Evolutionary conservation across 2,888 invertebrate species (phyloP), one percentile per base, ranked within the genome.

Genomic region (Aphidoletes aphidimyza): DNA sequence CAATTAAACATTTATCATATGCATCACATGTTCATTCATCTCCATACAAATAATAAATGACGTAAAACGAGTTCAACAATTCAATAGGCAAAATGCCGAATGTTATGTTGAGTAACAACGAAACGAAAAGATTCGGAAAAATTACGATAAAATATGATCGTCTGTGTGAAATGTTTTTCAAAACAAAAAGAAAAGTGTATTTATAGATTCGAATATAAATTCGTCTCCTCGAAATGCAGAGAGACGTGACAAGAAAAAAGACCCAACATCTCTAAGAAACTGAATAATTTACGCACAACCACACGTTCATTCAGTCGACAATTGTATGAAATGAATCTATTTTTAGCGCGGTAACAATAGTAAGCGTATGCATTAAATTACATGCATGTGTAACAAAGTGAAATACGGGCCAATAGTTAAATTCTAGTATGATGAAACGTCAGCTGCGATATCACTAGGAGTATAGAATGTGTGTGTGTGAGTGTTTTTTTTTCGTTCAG

Each of bases 291-390:
- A 54, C 54, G 22, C 54, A 22, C 22, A n/a, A n/a, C n/a, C n/a
- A 22, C 54, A 54, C 22, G 3, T n/a, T 22, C 54, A 22, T 39
- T 22, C 22, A n/a, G 54, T 22, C 54, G 69, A 69, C 69, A 69
- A 69, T 69, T 30, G 30, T 69, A 69, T 69, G 69, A 69, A 69
- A 69, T 69, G 2, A 30, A 69, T 69, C 26, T 69, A 30, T 69
- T 69, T 69, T 30, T 26, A 69, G 14, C 11, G 30, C 69, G n/a
- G n/a, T n/a, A 14, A 30, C 34, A 69, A 30, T 69, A 30, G 26
- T 69, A 30, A 69, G 69, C 69, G 30, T 14, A 3, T 6, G 34
- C 30, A 69, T 69, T 69, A 30, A 22, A 54, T 54, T 54, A 54
- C 54, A 54, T 22, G n/a, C 22, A 2, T n/a, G n/a, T n/a, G n/a